phyloP scores from a whole-genome alignment of 2,888 invertebrate genomes.

The Spodoptera littoralis region DNA sequence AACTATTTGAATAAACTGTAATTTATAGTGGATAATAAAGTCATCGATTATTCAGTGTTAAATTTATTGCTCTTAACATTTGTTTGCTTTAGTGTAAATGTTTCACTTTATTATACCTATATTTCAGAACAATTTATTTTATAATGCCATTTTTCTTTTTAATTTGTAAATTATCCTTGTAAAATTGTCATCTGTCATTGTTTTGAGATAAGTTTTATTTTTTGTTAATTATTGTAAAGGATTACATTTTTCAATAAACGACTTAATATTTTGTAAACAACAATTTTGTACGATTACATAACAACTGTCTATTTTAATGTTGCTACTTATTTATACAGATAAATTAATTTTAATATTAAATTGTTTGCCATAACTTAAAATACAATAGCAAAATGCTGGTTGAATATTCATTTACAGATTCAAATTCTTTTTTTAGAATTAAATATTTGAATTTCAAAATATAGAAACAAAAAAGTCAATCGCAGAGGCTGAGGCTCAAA shows the following conservation, averaged over 20 bases:
- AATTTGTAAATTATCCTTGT: background rate
- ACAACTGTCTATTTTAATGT: background rate
- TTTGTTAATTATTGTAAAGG: background rate
- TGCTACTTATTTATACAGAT: background rate
- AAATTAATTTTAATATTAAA: background rate
- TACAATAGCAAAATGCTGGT: too few species aligned
- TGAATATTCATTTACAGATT: too few species aligned
- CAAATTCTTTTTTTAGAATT: background rate
- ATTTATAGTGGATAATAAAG: slow-evolving; percentile 72
- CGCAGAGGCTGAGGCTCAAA: slow-evolving; percentile 7
- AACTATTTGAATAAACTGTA: slow-evolving; percentile 72
- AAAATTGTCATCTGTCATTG: background rate
- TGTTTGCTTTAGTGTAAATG: slow-evolving; percentile 23
- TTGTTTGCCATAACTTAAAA: background rate
- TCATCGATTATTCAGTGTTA: slow-evolving; percentile 68
- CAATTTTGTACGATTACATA: background rate
- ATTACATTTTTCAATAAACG: slow-evolving; percentile 1
- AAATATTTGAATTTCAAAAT: background rate
- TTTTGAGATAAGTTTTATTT: background rate
- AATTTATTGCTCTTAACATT: slow-evolving; percentile 66
- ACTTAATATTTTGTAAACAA: too few species aligned
- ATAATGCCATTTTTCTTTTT: background rate
- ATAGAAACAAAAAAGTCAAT: slow-evolving; percentile 6
- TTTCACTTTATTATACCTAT: slow-evolving; percentile 23
- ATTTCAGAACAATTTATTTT: too few species aligned